Evolutionary conservation across 2,888 invertebrate species (phyloP).

Genomic region (Cephonodes hylas): DNA sequence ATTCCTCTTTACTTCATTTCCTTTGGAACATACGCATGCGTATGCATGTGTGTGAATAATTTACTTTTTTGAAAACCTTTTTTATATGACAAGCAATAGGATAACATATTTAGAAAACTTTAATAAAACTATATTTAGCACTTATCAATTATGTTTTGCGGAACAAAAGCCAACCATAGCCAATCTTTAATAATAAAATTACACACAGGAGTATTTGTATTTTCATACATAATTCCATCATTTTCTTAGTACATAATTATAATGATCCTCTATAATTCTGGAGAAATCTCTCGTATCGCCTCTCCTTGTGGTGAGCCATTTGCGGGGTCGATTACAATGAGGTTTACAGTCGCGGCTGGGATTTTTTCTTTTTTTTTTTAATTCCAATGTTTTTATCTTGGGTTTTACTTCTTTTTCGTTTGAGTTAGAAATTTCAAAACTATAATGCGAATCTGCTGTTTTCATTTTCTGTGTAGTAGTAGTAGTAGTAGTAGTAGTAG

Average conservation of each 20-base stretch:
- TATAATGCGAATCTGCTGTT: neutral
- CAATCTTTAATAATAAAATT: no score
- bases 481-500: neutral
- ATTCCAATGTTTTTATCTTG: neutral
- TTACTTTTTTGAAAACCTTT: no score
- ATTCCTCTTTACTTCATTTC: no score
- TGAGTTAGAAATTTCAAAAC: neutral
- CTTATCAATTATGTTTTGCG: no score
- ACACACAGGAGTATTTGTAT: no score
- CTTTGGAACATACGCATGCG: no score
- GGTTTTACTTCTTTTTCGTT: neutral
- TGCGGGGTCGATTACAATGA: slow-evolving; percentile 32
- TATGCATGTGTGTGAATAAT: no score
- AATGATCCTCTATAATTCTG: slow-evolving; percentile 32
- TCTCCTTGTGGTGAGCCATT: slow-evolving; percentile 45
- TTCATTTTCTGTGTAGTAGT: neutral
- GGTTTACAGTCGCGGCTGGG: neutral
- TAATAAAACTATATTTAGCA: no score
- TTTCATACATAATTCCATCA: neutral
- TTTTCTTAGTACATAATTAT: no score
- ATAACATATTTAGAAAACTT: no score
- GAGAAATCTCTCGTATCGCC: slow-evolving; percentile 55
- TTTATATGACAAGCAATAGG: no score
- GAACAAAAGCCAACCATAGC: no score
- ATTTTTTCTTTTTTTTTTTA: neutral